These are phyloP conservation scores for Amphiprion clarkii DNA, from an alignment of 2,797 vertebrate genomes.

Conservation along the genomic window DNA sequence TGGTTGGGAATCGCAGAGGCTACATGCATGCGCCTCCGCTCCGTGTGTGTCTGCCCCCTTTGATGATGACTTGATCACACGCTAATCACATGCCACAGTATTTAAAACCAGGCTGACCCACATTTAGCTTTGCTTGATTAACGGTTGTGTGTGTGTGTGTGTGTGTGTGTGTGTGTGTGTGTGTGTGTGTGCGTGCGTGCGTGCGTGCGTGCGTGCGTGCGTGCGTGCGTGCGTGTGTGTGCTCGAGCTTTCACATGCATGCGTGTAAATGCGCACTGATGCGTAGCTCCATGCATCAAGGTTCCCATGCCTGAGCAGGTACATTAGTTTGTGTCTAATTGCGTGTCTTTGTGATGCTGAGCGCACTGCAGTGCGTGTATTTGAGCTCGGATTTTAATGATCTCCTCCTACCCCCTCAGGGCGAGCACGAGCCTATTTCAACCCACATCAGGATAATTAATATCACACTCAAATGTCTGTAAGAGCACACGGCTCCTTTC, in stretches of 20 bases:
- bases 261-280: not conserved
- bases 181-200: not conserved
- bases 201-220: not conserved
- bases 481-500: conserved; percentile 53
- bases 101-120: conserved; percentile 76
- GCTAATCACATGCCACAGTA: conserved; percentile 46
- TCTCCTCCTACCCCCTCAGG: conserved; percentile 70
- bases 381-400: conserved; percentile 74
- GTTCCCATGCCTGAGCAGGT: conserved; percentile 50
- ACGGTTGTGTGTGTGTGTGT: conserved; percentile 13
- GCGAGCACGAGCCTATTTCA: conserved; percentile 66
- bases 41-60: not conserved
- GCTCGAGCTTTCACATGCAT: not conserved
- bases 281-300: conserved; percentile 21
- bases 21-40: not conserved
- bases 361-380: conserved; percentile 26
- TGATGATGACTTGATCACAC: conserved; percentile 59
- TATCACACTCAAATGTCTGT: conserved; percentile 74
- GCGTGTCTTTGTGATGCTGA: conserved; percentile 53
- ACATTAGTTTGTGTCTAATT: conserved; percentile 60
- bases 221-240: not conserved
- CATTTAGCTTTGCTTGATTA: conserved; percentile 69
- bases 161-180: not conserved
- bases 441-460: conserved; percentile 85
- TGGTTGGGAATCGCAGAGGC: conserved; percentile 17